phyloP scores from a whole-genome alignment of 2,888 invertebrate genomes.

The Melitaea athalia region DNA sequence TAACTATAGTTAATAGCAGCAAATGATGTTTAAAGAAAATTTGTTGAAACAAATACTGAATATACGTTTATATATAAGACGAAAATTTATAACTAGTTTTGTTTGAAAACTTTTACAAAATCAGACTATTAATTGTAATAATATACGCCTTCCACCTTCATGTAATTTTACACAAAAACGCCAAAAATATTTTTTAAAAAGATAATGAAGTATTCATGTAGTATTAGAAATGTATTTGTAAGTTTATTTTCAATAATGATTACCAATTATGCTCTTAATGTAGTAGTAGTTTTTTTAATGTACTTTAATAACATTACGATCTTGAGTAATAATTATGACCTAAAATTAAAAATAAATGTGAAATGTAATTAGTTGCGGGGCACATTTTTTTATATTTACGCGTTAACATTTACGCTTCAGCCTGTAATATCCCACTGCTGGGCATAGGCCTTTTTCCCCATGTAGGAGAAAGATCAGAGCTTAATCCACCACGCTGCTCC shows the following conservation, averaged over 20 bases:
- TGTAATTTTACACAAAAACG: background rate
- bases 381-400: background rate
- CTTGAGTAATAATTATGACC: background rate
- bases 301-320: background rate
- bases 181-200: background rate
- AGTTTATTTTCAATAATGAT: background rate
- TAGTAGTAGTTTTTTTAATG: background rate
- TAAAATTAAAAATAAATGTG: background rate
- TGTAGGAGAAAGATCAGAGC: no score
- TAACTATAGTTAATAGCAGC: no score
- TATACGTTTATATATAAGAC: no score
- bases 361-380: background rate
- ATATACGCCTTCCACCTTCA: background rate
- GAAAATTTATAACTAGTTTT: no score
- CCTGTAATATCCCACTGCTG: no score
- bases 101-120: no score
- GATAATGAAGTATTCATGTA: conserved; percentile 7
- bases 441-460: no score
- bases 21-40: no score
- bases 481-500: no score
- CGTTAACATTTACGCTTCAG: background rate
- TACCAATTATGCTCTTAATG: background rate
- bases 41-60: no score
- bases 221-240: background rate
- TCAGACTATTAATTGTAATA: background rate